Evolutionary conservation across 2,797 vertebrate species (phyloP).

Genomic region (Rhincodon typus): DNA sequence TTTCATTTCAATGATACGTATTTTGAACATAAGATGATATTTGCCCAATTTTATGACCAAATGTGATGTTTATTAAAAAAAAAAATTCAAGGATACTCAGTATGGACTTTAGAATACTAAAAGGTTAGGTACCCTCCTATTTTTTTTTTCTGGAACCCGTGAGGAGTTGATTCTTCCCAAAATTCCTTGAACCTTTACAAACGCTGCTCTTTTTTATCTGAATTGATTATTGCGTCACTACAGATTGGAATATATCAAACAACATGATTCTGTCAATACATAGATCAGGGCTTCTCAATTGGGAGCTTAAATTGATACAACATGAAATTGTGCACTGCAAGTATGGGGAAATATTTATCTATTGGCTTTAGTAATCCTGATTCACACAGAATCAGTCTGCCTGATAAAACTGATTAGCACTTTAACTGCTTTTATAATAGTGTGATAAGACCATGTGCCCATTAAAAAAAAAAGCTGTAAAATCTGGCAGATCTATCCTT

Average conservation of each 20-base stretch:
- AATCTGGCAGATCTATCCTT: background rate
- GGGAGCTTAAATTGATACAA: background rate
- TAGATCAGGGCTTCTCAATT: background rate
- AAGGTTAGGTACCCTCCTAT: background rate
- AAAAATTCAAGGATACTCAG: background rate
- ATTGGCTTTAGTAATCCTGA: slow-evolving; percentile 42
- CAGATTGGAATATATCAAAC: background rate
- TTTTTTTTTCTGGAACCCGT: background rate
- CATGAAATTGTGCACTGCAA: background rate
- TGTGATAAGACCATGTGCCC: background rate
- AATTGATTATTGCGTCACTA: background rate
- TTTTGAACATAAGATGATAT: background rate
- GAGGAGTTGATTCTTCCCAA: background rate
- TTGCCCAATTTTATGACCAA: background rate
- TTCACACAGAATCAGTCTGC: slow-evolving; percentile 38
- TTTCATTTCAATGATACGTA: background rate
- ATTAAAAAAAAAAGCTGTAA: background rate
- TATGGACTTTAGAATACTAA: background rate
- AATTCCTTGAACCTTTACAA: background rate
- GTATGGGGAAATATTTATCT: slow-evolving; percentile 19
- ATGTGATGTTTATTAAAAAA: background rate
- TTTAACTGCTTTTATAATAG: slow-evolving; percentile 12
- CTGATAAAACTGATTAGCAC: slow-evolving; percentile 35
- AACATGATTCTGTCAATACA: background rate
- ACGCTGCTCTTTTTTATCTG: background rate